Evolutionary conservation across 2,888 invertebrate species (phyloP), one percentile per base, ranked within the genome.

Genomic region (Aleiodes leptofemur): DNA sequence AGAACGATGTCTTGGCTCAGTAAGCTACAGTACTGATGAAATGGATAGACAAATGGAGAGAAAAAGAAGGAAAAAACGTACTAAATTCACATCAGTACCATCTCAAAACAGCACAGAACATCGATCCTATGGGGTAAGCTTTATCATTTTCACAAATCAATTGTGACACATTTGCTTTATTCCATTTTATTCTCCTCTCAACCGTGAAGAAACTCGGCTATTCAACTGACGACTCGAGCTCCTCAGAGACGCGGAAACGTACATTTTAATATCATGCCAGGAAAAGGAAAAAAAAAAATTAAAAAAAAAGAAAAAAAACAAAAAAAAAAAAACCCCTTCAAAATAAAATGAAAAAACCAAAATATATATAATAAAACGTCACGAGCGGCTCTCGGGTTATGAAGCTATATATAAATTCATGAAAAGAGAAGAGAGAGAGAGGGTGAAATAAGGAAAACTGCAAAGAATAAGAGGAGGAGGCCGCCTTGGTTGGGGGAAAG

Each of bases 1-100:
- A 69, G 86, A 86, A 71, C 82, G 82, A 69, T 86, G 82, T 76
- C 79, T 86, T 69, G 85, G 84, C 0, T 81, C 85, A 11, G 83
- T 86, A 64, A 86, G 76, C 80, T 87, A 86, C 68, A 81, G 78
- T 74, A 86, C 84, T 74, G 66, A 68, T 73, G 55, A 77, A 51
- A 73, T 55, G 50, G 61, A 11, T 50, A 56, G 68, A 55, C n/a
- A 61, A 66, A 48, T 38, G 38, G 43, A 16, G 31, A 14, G 8
- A 29, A 59, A 50, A 23, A 64, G 71, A 71, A 61, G 31, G 31
- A 55, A 66, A 55, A 68, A 69, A 55, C 38, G 57, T 14, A 56
- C 56, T 11, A 57, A 57, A n/a, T 73, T 57, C 50, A 73, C 29
- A 29, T 57, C 59, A 57, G 48, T 13, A 31, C 69, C 68, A 43